Conservation (phyloP, 2,113 vertebrate species). For the Grantiella picta region DNA sequence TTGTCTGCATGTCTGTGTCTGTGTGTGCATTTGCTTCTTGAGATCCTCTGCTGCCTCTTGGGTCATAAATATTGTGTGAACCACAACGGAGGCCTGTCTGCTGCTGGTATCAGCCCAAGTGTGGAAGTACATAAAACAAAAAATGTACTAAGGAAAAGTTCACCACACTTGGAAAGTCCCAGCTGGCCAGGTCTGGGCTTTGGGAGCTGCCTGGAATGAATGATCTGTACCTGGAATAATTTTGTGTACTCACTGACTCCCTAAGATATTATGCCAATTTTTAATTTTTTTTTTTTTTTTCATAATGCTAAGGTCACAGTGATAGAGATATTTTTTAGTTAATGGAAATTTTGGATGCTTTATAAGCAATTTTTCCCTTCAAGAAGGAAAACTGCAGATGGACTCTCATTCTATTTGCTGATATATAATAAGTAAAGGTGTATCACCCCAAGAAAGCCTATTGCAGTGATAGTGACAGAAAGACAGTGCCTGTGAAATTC, state of each 20-base stretch:
- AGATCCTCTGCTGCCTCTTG: not conserved
- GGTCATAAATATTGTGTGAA: conserved; percentile 1
- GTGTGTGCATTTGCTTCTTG: not conserved
- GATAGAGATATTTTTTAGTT: conserved; percentile 35
- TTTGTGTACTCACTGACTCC: not conserved
- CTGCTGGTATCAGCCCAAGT: conserved; percentile 32
- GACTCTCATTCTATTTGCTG: conserved; percentile 27
- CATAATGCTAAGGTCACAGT: not conserved
- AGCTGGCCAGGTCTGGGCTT: not conserved
- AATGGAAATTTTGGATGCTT: not conserved
- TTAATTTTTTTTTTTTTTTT: not conserved
- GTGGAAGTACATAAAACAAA: conserved; percentile 3
- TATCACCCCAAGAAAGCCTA: conserved; percentile 54
- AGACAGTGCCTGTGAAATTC: conserved; percentile 59
- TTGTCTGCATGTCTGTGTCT: not conserved
- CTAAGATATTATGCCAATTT: not conserved
- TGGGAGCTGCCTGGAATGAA: not conserved
- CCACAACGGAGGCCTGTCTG: not conserved
- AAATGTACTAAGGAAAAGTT: not conserved
- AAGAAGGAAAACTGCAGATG: conserved; percentile 14
- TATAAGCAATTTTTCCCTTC: conserved; percentile 16
- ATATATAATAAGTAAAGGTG: conserved; percentile 41
- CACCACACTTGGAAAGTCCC: not conserved
- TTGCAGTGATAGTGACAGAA: conserved; percentile 48
- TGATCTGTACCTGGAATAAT: conserved; percentile 14